Evolutionary conservation across 2,113 vertebrate genomes (phyloP), one percentile per base, ranked within the genome.

Genomic region (Numenius arquata): DNA sequence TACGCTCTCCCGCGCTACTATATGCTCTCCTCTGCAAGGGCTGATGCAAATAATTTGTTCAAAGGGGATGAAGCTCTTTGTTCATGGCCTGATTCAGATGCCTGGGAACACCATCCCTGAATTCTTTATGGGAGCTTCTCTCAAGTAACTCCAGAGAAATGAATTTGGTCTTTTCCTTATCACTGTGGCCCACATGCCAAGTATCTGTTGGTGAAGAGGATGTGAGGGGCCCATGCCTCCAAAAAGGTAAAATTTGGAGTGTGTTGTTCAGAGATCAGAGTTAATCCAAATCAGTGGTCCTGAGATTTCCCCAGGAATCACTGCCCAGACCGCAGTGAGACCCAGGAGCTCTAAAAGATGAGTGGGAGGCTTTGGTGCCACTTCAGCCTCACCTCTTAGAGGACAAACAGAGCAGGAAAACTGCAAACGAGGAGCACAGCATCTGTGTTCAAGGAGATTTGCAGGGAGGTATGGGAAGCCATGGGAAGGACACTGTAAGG

Each of bases 1-100:
- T 81, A 62, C 43, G 4, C 73, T 88, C 40, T 74, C 40, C 67
- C 0, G 0, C 0, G 15, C 55, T 94, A 40, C 90, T 93, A 79
- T 72, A 58, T 11, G 53, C 58, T 90, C 88, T 91, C 78, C 78
- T 96, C 71, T 85, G 94, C 74, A 50, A 85, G 66, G 93, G 41
- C 71, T 93, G 93, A 62, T 79, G 95, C 50, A 88, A 91, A 63
- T 36, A 59, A 34, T 47, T 50, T 74, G 14, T 93, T 94, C 82
- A 95, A 83, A 91, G 78, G 21, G n/a, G 34, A 34, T 61, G 16
- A 67, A 78, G 22, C 29, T 82, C 89, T 89, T 61, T 87, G 27
- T 82, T 91, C 56, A 3, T 56, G 89, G 65, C 32, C 89, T 48
- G 63, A 87, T 84, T 92, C 43, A 47, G 45, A 56, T 41, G 5